Conservation (phyloP, 2,113 vertebrate genomes). For the Boulengeromyrus knoepffleri region DNA sequence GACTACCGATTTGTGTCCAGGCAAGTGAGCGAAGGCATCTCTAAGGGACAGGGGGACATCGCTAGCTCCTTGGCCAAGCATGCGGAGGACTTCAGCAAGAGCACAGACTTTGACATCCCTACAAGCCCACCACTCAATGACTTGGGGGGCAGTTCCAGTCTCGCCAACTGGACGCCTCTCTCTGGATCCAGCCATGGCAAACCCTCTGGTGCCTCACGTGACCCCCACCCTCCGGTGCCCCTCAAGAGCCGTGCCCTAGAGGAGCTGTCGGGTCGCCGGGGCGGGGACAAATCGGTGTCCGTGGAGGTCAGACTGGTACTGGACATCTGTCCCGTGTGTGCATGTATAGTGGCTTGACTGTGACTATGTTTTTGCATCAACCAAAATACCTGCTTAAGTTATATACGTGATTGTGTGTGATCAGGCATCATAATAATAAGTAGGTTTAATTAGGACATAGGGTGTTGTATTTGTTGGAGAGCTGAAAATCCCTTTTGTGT, state of each 20-base stretch:
- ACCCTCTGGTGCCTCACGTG: conserved; percentile 39
- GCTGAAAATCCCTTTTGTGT: not conserved
- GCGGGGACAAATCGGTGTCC: conserved; percentile 74
- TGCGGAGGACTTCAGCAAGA: conserved; percentile 65
- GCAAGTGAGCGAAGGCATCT: conserved; percentile 76
- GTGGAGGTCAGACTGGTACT: conserved; percentile 79
- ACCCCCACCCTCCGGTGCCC: conserved; percentile 53
- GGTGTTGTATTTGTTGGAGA: not conserved
- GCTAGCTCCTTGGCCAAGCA: conserved; percentile 71
- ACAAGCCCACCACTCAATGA: conserved; percentile 79
- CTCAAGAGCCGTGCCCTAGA: conserved; percentile 63
- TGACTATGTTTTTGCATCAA: not conserved
- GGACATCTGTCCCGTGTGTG: not conserved
- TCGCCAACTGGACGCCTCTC: conserved; percentile 54
- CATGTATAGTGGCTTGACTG: not conserved
- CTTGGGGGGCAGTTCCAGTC: conserved; percentile 50
- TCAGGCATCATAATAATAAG: not conserved
- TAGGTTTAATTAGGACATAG: not conserved
- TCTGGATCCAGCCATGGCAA: conserved; percentile 30
- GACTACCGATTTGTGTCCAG: conserved; percentile 46
- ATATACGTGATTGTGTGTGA: not conserved
- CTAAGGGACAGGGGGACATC: conserved; percentile 70
- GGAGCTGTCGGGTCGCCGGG: conserved; percentile 71
- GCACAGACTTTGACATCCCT: conserved; percentile 75
- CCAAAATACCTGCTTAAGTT: not conserved